Evolutionary conservation across 2,888 invertebrate genomes (phyloP), one percentile per base, ranked within the genome.

Genomic region (Rosalia funebris): DNA sequence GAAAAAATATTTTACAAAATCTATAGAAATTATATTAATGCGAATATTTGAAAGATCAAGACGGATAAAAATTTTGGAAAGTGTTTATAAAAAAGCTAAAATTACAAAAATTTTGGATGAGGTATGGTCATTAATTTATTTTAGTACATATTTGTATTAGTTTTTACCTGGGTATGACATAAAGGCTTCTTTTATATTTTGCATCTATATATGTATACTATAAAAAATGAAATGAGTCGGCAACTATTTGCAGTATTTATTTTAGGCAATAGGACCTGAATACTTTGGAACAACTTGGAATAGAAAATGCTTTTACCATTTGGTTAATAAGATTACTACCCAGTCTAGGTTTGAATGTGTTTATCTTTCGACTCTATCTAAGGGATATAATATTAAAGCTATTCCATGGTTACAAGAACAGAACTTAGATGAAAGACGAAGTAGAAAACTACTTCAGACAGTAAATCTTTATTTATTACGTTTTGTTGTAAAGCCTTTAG

Each of bases 271-370:
- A 15, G 37, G 45, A 12, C 19, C 44, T 12, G 45, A 50, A 3
- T 58, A 58, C 31, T 58, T 58, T 52, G 57, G 57, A 45, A 50
- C 25, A 0, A 36, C 52, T 15, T 52, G 52, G 31, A 58, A 58
- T 52, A 36, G 57, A 31, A 58, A 52, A 32, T 9, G 42, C 9
- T 58, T 58, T 19, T 58, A 57, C 12, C 12, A 53, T 32, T 11
- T 68, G 9, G 60, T 67, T 0, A 57, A 64, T 14, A 62, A 54
- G 37, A 62, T 71, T 39, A 42, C 66, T 14, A 69, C 68, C 4
- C 71, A 71, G 52, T 65, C 65, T 37, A 53, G 57, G 3, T 45
- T 54, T 16, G 71, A 71, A 46, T 69, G 65, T 54, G 44, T 71
- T 25, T 63, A 64, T 48, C 52, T 53, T 2, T 60, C 63, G n/a